Conservation (phyloP, 2,888 invertebrate species). For the Caenorhabditis sp. region DNA sequence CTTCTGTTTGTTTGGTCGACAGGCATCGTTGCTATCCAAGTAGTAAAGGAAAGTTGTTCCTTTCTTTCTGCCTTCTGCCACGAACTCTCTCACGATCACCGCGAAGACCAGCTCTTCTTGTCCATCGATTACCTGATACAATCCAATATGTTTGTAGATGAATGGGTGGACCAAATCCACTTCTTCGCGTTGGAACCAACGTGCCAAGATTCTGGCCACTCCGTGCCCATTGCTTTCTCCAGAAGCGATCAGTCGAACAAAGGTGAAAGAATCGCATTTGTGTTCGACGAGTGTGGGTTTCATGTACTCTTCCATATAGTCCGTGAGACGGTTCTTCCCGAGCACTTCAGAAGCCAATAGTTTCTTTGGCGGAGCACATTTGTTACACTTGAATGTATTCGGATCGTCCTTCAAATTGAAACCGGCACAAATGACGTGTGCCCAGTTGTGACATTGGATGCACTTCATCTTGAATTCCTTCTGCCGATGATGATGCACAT, state of each 20-base stretch:
- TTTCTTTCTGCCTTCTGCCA: neutral
- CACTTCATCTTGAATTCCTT: neutral
- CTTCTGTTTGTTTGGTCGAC: neutral
- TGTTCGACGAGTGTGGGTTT: too few species aligned
- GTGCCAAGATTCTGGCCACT: too few species aligned
- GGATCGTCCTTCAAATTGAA: neutral
- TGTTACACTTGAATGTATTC: neutral
- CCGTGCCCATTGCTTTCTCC: too few species aligned
- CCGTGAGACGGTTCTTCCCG: too few species aligned
- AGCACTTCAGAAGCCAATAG: too few species aligned
- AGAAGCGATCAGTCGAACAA: too few species aligned
- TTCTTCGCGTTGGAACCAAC: neutral
- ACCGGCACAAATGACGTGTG: neutral
- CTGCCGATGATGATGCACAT: neutral
- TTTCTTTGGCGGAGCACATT: neutral
- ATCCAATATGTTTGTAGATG: constrained; percentile 1
- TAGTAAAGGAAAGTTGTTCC: neutral
- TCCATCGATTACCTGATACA: neutral
- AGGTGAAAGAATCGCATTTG: too few species aligned
- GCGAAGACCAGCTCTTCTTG: neutral
- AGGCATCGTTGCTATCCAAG: neutral
- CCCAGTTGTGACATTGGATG: neutral
- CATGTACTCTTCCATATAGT: too few species aligned
- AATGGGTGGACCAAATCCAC: neutral
- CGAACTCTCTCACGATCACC: neutral